Conservation (phyloP, 2,797 vertebrate genomes). For the Chromis chromis region DNA sequence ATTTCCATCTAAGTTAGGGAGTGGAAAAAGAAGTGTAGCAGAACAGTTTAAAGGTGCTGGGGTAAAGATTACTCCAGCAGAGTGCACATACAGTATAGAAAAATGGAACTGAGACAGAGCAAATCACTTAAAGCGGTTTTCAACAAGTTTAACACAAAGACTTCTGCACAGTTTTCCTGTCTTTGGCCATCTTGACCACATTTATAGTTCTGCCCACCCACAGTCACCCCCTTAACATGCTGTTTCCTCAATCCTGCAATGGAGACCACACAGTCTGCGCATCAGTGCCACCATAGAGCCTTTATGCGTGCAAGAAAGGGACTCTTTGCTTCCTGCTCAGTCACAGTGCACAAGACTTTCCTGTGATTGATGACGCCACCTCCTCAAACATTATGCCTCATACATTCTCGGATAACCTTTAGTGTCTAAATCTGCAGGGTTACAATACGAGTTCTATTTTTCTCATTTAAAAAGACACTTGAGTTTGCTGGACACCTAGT, state of each 20-base stretch:
- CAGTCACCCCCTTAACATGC: slow-evolving; percentile 23
- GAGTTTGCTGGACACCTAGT: not conserved
- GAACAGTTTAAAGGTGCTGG: slow-evolving; percentile 20
- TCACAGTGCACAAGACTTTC: not conserved
- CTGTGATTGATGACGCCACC: slow-evolving; percentile 15
- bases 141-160: slow-evolving; percentile 40
- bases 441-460: not conserved
- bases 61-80: slow-evolving; percentile 33
- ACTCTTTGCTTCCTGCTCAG: not conserved
- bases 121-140: slow-evolving; percentile 45
- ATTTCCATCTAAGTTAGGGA: not conserved
- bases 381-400: slow-evolving; percentile 11
- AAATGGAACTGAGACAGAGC: slow-evolving; percentile 17
- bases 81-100: not conserved
- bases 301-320: slow-evolving; percentile 9
- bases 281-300: slow-evolving; percentile 23
- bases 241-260: slow-evolving; percentile 23
- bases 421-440: slow-evolving; percentile 7
- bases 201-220: slow-evolving; percentile 46
- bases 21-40: not conserved
- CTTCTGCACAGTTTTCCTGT: slow-evolving; percentile 6
- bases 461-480: not conserved
- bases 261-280: slow-evolving; percentile 22
- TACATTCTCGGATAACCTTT: slow-evolving; percentile 10
- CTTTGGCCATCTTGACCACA: slow-evolving; percentile 44